Evolutionary conservation across 35 echinoderm and acorn worm genomes (phyloP).

Genomic region (Lytechinus variegatus): DNA sequence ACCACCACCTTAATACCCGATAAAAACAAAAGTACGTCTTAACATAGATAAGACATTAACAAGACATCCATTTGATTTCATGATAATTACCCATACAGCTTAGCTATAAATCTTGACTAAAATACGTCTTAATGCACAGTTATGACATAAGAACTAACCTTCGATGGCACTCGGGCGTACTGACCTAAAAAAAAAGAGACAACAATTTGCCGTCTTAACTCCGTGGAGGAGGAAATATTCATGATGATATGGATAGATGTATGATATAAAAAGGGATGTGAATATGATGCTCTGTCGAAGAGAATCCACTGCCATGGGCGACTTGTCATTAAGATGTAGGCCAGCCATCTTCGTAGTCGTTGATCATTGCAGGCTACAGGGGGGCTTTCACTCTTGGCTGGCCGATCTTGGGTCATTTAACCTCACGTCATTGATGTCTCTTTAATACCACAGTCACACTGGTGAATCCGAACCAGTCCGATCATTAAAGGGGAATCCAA

Average conservation of each 20-base stretch:
- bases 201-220: not conserved
- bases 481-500: too few relatives aligned
- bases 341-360: not conserved
- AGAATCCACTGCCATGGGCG: not conserved
- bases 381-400: not conserved
- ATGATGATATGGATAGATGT: not conserved
- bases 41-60: not conserved
- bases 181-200: not conserved
- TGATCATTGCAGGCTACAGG: not conserved
- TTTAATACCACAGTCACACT: not conserved
- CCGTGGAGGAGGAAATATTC: not conserved
- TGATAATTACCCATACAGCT: not conserved
- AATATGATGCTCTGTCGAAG: not conserved
- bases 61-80: too few relatives aligned
- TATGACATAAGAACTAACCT: not conserved
- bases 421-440: not conserved
- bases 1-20: too few relatives aligned
- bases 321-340: slow-evolving; percentile 4
- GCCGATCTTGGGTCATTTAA: not conserved
- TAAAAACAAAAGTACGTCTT: not conserved
- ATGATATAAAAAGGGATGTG: not conserved
- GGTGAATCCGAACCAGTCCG: too few relatives aligned
- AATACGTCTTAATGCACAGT: not conserved
- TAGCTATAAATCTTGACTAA: not conserved
- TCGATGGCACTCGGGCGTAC: not conserved